A percentile compares a stretch with the other conserved stretches of the same genome.
phyloP scores from a whole-genome alignment of 2,113 vertebrate species.

The Menidia beryllina region DNA sequence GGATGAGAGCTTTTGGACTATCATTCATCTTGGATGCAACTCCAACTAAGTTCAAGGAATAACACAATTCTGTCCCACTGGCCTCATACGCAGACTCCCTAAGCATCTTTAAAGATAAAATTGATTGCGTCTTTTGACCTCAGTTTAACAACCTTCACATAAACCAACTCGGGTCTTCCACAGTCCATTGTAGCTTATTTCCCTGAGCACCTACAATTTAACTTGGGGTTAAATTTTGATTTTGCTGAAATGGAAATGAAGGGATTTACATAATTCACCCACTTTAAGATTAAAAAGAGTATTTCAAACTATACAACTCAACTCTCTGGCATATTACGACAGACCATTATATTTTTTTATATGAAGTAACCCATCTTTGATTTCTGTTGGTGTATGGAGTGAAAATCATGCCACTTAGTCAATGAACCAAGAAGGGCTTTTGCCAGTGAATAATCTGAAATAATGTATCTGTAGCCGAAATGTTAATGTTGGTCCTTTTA shows the following conservation, averaged over 20 bases:
- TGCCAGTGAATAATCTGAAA: background rate
- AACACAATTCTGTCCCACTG: slow-evolving; percentile 1
- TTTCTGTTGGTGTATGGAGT: slow-evolving; percentile 29
- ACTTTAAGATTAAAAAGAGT: slow-evolving; percentile 59
- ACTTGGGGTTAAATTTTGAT: slow-evolving; percentile 64
- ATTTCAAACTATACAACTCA: slow-evolving; percentile 60
- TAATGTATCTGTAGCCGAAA: no score
- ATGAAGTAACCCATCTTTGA: slow-evolving; percentile 31
- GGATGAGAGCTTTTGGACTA: slow-evolving; percentile 4
- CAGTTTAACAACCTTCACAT: slow-evolving; percentile 42
- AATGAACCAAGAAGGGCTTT: slow-evolving; percentile 18
- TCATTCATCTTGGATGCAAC: slow-evolving; percentile 12
- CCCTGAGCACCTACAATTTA: slow-evolving; percentile 45
- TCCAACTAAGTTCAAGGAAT: slow-evolving; percentile 13
- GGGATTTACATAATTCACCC: slow-evolving; percentile 71
- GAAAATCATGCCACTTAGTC: slow-evolving; percentile 12
- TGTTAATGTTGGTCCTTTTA: no score
- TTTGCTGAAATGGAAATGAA: slow-evolving; percentile 52
- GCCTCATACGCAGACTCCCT: background rate
- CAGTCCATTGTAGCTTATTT: slow-evolving; percentile 32
- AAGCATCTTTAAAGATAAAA: slow-evolving; percentile 11
- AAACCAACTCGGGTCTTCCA: slow-evolving; percentile 13
- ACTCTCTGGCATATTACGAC: slow-evolving; percentile 14
- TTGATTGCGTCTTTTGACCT: slow-evolving; percentile 44
- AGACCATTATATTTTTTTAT: slow-evolving; percentile 50